phyloP scores from a whole-genome alignment of 2,113 vertebrate species.

The Phylloscopus trochiloides region DNA sequence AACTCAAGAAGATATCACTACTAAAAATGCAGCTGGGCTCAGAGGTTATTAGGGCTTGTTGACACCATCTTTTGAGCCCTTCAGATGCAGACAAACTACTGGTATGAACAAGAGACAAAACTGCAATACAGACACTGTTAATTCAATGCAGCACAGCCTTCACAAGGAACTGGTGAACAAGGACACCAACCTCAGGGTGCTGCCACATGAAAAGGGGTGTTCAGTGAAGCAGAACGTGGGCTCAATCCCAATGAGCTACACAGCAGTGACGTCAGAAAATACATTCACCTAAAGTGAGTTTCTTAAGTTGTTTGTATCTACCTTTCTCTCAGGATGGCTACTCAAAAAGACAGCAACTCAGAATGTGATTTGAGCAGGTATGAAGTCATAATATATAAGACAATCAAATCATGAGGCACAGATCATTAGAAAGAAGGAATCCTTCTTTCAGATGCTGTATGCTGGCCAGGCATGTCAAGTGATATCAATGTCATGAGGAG shows the following conservation, averaged over 20 bases:
- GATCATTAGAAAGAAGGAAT: neutral
- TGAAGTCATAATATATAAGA: neutral
- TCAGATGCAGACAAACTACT: neutral
- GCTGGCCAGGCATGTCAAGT: neutral
- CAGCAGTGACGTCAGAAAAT: neutral
- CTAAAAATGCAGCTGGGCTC: neutral
- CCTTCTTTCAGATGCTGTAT: neutral
- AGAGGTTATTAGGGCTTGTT: neutral
- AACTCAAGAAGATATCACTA: neutral
- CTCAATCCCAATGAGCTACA: neutral
- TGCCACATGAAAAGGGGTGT: neutral
- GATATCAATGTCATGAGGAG: neutral
- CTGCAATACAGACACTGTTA: neutral
- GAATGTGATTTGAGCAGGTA: neutral
- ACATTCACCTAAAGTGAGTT: neutral
- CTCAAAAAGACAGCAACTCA: neutral
- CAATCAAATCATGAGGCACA: neutral
- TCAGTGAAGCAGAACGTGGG: neutral
- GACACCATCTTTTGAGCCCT: neutral
- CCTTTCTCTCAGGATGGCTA: neutral
- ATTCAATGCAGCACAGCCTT: neutral
- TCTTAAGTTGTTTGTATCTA: neutral
- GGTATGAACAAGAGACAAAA: neutral
- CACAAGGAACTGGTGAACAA: neutral
- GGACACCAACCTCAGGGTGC: neutral